Base-by-base conservation (phyloP, 1,140 invertebrate genomes). In the Rhopalosiphum maidis region DNA sequence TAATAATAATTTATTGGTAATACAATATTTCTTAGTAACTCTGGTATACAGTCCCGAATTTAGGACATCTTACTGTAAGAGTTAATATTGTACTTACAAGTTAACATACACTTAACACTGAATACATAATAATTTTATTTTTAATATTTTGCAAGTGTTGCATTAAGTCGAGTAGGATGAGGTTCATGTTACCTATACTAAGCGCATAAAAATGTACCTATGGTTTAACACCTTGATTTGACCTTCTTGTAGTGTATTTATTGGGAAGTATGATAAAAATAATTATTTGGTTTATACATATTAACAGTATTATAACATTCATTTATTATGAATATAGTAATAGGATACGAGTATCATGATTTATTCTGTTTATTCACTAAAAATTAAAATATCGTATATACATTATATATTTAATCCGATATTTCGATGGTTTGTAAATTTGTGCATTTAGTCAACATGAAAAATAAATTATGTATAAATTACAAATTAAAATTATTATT, bases 171-270 rank as follows among this genome's bases (percentile, higher is more conserved):
- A 6, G n/a, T 88, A 51, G n/a, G 46, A 88, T 9, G 15, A 35
- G 25, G 46, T 51, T 88, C 86, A 88, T 60, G 30, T 51, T 51
- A 18, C 48, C 48, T 18, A 18, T 51, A 51, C 30, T 88, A 88
- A 88, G n/a, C 21, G 23, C 5, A 23, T 48, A 87, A 48, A 43
- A 87, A 22, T 87, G 43, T 41, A 46, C 11, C 43, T 87, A n/a
- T 25, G 35, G 46, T 46, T 22, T 85, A 85, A 46, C 25, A 48
- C 46, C 46, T 87, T 51, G 43, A 87, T 48, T 87, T 87, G 86
- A 87, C 86, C 86, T 87, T 87, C 86, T 87, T 51, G 35, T 82
- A 83, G 37, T 86, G 6, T 41, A 18, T 46, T 86, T 86, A 85
- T 83, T 22, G 5, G 23, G 23, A 43, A 23, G 7, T 25, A 43